Percentiles rank a stretch among this genome's conserved stretches.
Conservation (phyloP, 2,113 vertebrate species). For the Antigone vipio region DNA sequence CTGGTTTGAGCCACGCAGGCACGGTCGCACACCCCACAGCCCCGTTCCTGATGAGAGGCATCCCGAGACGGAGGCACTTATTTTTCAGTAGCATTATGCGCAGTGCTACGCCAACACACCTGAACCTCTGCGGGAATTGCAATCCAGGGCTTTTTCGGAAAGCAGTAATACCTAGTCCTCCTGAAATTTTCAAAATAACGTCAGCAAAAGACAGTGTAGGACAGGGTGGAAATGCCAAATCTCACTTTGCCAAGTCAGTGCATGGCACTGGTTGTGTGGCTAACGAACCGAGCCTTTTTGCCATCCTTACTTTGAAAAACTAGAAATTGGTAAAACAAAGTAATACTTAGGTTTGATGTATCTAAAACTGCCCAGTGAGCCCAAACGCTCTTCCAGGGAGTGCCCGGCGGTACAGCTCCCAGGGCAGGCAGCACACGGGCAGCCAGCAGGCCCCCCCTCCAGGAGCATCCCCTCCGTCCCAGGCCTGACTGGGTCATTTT, state of each 20-base stretch:
- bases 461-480: no score
- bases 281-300: rapidly evolving
- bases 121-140: not conserved
- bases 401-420: rapidly evolving
- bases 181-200: not conserved
- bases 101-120: not conserved
- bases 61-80: rapidly evolving
- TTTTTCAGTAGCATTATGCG: not conserved
- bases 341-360: not conserved
- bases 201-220: rapidly evolving
- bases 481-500: not conserved
- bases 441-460: not conserved
- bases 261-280: no score
- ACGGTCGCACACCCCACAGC: not conserved
- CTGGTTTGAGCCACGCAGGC: not conserved
- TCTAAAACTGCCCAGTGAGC: not conserved
- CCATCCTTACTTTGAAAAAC: not conserved
- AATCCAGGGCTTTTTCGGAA: not conserved
- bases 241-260: not conserved
- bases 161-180: not conserved
- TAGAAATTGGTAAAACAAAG: not conserved
- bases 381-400: not conserved
- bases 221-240: not conserved
- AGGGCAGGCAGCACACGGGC: no score
- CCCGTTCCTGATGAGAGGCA: rapidly evolving